Conservation (phyloP, 2,113 vertebrate genomes). For the Falcunculus frontatus region DNA sequence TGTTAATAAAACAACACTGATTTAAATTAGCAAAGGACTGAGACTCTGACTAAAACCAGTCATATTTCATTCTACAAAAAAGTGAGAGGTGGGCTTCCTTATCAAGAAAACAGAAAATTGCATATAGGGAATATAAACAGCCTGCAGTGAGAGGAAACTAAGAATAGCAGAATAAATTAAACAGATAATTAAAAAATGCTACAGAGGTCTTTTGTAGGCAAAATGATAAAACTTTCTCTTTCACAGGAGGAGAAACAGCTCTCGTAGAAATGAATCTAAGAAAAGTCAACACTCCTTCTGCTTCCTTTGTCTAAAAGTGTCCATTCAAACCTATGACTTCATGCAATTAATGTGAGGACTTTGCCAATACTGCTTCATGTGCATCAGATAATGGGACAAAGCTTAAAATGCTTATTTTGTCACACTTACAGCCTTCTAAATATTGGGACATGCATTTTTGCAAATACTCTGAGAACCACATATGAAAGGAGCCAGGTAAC, state of each 20-base stretch:
- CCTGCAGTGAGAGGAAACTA: background rate
- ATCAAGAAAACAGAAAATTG: background rate
- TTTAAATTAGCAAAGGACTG: background rate
- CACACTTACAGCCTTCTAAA: background rate
- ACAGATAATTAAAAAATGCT: background rate
- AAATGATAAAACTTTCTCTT: background rate
- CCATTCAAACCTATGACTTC: background rate
- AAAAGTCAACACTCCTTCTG: background rate
- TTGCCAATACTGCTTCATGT: background rate
- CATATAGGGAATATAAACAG: background rate
- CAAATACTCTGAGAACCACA: background rate
- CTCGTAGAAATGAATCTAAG: background rate
- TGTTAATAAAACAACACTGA: background rate
- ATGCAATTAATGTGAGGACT: background rate
- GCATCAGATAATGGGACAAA: background rate
- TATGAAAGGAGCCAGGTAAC: background rate
- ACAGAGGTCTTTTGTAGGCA: background rate
- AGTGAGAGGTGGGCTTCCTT: background rate
- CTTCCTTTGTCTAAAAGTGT: background rate
- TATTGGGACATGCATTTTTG: background rate
- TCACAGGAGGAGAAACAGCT: background rate
- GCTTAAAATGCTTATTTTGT: background rate
- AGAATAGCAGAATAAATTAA: background rate
- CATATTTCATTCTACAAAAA: background rate
- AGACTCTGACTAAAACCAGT: background rate